A percentile compares a stretch with the other conserved stretches of the same genome.
phyloP scores from a whole-genome alignment of 2,888 invertebrate species.

The Macaria notata region DNA sequence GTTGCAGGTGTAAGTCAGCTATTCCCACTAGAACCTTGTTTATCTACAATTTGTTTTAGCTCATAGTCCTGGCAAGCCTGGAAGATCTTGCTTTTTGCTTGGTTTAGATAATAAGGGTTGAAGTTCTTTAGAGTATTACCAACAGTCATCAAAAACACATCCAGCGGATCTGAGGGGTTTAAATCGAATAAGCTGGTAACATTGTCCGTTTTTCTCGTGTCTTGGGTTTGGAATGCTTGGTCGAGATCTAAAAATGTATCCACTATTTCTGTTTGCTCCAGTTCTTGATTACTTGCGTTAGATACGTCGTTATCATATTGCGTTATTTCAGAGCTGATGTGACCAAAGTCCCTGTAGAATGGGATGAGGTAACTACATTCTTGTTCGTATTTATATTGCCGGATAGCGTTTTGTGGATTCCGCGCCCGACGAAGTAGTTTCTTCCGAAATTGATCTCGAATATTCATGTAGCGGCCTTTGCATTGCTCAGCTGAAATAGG shows the following conservation, averaged over 20 bases:
- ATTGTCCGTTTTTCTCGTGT: too few species aligned
- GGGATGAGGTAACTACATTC: slow-evolving; percentile 66
- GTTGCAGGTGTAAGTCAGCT: too few species aligned
- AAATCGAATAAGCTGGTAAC: neutral
- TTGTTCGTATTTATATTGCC: slow-evolving; percentile 69
- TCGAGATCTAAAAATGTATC: slow-evolving; percentile 10
- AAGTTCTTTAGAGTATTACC: slow-evolving; percentile 65
- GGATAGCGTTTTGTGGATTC: slow-evolving; percentile 28
- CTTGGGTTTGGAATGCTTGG: too few species aligned
- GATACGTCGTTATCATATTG: neutral
- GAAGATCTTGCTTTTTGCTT: slow-evolving; percentile 73
- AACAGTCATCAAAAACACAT: slow-evolving; percentile 65
- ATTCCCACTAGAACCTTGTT: neutral
- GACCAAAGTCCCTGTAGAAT: slow-evolving; percentile 11
- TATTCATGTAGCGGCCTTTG: slow-evolving; percentile 71
- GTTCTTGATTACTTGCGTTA: neutral
- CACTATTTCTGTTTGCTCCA: slow-evolving; percentile 21
- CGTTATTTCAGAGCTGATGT: too few species aligned
- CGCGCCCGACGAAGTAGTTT: slow-evolving; percentile 55
- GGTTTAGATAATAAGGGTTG: slow-evolving; percentile 66
- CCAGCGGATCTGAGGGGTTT: slow-evolving; percentile 53
- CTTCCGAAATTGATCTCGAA: slow-evolving; percentile 68
- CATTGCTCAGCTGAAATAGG: slow-evolving; percentile 40
- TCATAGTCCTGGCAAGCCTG: slow-evolving; percentile 74
- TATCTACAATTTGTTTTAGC: slow-evolving; percentile 49